Evolutionary conservation across 2,797 vertebrate species (phyloP).

Genomic region (Eulemur albifrons): DNA sequence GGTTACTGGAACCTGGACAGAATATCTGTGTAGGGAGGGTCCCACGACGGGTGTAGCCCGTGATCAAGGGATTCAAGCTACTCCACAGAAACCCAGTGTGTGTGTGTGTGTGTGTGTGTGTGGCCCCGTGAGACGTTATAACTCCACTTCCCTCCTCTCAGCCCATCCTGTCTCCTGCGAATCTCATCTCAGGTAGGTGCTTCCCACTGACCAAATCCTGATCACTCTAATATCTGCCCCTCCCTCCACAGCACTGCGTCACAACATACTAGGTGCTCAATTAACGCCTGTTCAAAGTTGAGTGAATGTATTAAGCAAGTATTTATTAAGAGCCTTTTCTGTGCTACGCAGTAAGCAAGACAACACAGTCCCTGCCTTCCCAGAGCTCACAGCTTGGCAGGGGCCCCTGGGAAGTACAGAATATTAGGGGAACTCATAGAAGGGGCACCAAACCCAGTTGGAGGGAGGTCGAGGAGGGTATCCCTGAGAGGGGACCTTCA

Average conservation of each 20-base stretch:
- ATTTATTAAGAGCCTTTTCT: background rate
- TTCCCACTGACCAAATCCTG: background rate
- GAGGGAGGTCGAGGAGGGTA: background rate
- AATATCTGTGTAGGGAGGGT: background rate
- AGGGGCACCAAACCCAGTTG: background rate
- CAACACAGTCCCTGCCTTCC: background rate
- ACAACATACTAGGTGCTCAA: background rate
- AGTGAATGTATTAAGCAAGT: background rate
- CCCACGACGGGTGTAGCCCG: background rate
- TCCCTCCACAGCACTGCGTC: background rate
- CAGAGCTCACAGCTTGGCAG: background rate
- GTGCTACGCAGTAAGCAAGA: background rate
- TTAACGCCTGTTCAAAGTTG: background rate
- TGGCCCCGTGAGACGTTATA: background rate
- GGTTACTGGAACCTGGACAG: background rate
- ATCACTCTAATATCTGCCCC: background rate
- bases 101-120: background rate
- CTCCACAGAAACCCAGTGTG: background rate
- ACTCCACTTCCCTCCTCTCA: background rate
- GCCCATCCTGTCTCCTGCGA: background rate
- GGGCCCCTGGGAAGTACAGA: background rate
- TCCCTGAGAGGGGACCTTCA: background rate
- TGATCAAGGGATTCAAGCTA: background rate
- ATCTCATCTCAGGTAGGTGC: background rate
- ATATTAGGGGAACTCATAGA: background rate